Conservation (phyloP, 30 jellyfish, hydroid and myxozoan genomes). For the Chrysaora quinquecirrha region DNA sequence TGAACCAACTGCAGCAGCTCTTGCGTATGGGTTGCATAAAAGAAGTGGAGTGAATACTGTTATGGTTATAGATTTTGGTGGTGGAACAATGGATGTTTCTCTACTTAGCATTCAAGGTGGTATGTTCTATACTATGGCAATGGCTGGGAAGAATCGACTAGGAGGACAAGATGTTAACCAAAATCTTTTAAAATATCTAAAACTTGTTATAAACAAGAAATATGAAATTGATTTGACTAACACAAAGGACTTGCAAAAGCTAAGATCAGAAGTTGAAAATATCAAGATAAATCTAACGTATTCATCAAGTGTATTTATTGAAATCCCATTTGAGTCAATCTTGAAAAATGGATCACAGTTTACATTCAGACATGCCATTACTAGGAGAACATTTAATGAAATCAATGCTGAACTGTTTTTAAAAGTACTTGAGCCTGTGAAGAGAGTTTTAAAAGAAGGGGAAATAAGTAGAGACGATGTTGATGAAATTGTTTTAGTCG, state of each 20-base stretch:
- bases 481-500: slow-evolving; percentile 92
- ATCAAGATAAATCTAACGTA: slow-evolving; percentile 53
- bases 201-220: slow-evolving; percentile 15
- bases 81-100: slow-evolving; percentile 95
- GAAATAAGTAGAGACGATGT: slow-evolving; percentile 60
- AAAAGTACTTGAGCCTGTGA: slow-evolving; percentile 69
- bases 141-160: slow-evolving; percentile 93
- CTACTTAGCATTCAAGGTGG: slow-evolving; percentile 79
- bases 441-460: slow-evolving; percentile 79
- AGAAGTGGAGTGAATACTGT: slow-evolving; percentile 55
- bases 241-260: slow-evolving; percentile 55
- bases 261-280: slow-evolving; percentile 74
- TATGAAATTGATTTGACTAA: slow-evolving; percentile 35
- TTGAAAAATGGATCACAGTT: slow-evolving; percentile 28
- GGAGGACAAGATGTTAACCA: slow-evolving; percentile 94
- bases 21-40: slow-evolving; percentile 92
- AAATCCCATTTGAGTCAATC: slow-evolving; percentile 37
- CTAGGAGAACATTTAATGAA: slow-evolving; percentile 64
- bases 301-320: slow-evolving; percentile 7
- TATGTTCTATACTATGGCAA: slow-evolving; percentile 90
- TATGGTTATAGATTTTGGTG: slow-evolving; percentile 92
- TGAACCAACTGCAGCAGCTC: slow-evolving; percentile 98
- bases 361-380: slow-evolving; percentile 15
- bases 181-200: slow-evolving; percentile 42
- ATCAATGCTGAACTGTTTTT: slow-evolving; percentile 53